These are phyloP conservation scores for Sinocyclocheilus anshuiensis DNA, from an alignment of 2,113 vertebrate species.

Conservation along the genomic window DNA sequence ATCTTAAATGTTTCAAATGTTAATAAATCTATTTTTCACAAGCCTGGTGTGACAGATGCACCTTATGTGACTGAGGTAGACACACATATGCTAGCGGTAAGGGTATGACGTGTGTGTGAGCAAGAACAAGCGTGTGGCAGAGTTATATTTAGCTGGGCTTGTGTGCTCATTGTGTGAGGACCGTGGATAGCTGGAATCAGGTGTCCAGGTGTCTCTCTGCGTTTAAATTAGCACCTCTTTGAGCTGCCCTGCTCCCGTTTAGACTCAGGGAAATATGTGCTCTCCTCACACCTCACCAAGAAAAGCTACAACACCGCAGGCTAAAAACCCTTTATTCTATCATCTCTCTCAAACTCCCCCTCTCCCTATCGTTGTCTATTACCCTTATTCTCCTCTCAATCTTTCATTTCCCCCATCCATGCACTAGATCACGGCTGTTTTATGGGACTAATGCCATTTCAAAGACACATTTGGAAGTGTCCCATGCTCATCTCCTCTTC, in stretches of 20 bases:
- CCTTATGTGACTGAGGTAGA: constrained; percentile 19
- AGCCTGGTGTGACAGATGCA: constrained; percentile 1
- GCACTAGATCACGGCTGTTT: constrained; percentile 18
- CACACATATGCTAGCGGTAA: constrained; percentile 26
- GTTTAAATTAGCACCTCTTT: constrained; percentile 54
- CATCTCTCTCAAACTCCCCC: background rate
- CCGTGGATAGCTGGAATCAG: constrained; percentile 35
- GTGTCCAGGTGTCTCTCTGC: constrained; percentile 45
- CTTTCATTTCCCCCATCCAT: constrained; percentile 29
- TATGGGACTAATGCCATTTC: constrained; percentile 58
- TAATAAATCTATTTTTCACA: background rate
- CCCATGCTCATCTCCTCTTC: background rate
- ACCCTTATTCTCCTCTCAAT: background rate
- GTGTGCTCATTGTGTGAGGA: constrained; percentile 38
- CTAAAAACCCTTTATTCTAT: constrained; percentile 37
- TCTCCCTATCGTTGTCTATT: background rate
- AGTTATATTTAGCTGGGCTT: constrained; percentile 45
- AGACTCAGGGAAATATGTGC: constrained; percentile 28
- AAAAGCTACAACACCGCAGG: constrained; percentile 49
- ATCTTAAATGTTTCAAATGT: background rate
- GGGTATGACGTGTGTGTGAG: constrained; percentile 16
- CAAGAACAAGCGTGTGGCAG: constrained; percentile 9
- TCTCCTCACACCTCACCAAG: constrained; percentile 48
- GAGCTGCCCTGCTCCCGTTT: constrained; percentile 44
- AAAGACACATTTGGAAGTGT: constrained; percentile 44